A percentile compares a stretch with the other conserved stretches of the same genome.
Evolutionary conservation across 2,797 vertebrate genomes (phyloP).

Genomic region (Dicrostonyx torquatus): DNA sequence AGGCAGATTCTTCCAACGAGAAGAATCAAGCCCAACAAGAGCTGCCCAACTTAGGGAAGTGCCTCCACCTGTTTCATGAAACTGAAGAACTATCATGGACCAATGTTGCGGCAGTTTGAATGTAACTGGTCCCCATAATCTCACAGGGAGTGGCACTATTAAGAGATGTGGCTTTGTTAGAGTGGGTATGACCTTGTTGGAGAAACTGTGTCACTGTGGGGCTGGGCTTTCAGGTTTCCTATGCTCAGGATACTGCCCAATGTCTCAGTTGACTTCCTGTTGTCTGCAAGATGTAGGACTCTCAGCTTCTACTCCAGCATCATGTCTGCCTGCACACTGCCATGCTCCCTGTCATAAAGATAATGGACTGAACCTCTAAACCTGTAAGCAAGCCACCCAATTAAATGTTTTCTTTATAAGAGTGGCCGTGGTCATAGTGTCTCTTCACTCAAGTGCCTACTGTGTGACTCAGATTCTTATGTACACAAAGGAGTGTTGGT

Average conservation of each 20-base stretch:
- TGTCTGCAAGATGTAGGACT: not conserved
- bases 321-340: not conserved
- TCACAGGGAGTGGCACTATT: not conserved
- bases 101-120: not conserved
- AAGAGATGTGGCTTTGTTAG: not conserved
- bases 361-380: not conserved
- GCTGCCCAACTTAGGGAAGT: not conserved
- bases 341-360: not conserved
- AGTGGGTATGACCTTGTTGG: not conserved
- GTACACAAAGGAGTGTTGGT: not conserved
- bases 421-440: not conserved
- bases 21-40: not conserved
- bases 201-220: not conserved
- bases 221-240: not conserved
- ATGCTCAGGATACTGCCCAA: not conserved
- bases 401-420: not conserved
- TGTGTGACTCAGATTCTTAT: not conserved
- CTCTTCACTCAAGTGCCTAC: not conserved
- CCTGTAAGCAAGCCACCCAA: not conserved
- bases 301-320: not conserved
- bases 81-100: not conserved
- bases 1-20: not conserved
- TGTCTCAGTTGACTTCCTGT: not conserved
- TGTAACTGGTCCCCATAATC: not conserved
- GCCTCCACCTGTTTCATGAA: not conserved